phyloP scores from a whole-genome alignment of 2,797 vertebrate genomes.

The Ctenopoma kingsleyae region DNA sequence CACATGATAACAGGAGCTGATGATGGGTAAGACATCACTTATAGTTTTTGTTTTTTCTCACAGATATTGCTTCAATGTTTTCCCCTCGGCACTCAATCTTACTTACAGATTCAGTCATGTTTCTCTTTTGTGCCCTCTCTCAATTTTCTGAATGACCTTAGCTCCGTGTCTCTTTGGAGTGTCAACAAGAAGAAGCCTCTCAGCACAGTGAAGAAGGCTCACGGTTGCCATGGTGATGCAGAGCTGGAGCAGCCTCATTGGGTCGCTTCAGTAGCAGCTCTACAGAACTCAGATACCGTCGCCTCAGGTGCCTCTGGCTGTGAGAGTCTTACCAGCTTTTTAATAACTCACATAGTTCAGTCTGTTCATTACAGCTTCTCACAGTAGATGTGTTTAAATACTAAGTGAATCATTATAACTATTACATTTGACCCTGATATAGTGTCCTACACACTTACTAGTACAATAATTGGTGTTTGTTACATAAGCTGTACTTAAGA shows the following conservation, averaged over 20 bases:
- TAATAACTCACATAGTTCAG: neutral
- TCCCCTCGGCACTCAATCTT: neutral
- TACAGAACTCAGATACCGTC: slow-evolving; percentile 92
- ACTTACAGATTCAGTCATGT: slow-evolving; percentile 14
- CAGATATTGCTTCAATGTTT: neutral
- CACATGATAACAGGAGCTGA: slow-evolving; percentile 95
- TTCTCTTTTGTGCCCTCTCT: slow-evolving; percentile 8
- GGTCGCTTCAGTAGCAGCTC: slow-evolving; percentile 90
- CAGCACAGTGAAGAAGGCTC: slow-evolving; percentile 87
- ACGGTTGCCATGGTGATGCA: slow-evolving; percentile 83
- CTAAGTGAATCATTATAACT: neutral
- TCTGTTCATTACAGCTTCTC: neutral
- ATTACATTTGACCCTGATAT: neutral
- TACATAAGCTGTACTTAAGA: neutral
- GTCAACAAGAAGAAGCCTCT: slow-evolving; percentile 95
- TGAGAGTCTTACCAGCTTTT: slow-evolving; percentile 64
- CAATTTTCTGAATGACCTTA: slow-evolving; percentile 81
- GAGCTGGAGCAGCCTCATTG: slow-evolving; percentile 92
- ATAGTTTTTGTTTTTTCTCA: neutral
- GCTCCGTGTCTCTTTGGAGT: slow-evolving; percentile 93
- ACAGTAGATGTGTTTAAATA: neutral
- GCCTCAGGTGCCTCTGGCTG: slow-evolving; percentile 90
- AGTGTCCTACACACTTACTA: neutral
- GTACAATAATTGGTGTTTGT: neutral
- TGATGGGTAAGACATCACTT: slow-evolving; percentile 88